phyloP scores from a whole-genome alignment of 1,140 invertebrate species.

The Drosophila santomea region DNA sequence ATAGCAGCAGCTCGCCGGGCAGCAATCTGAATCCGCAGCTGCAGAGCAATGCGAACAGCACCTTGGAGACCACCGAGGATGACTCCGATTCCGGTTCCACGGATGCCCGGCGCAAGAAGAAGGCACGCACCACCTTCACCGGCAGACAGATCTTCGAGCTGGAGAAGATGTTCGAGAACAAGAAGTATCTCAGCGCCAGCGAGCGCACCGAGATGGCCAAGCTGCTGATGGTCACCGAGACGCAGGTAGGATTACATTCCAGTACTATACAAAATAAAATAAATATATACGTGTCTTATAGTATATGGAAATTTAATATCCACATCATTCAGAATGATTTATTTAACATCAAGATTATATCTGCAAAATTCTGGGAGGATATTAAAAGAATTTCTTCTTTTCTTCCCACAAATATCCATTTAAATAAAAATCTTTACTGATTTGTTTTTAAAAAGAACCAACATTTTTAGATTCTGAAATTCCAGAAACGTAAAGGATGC shows the following conservation, averaged over 20 bases:
- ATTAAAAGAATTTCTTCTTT: no score
- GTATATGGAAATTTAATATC: neutral
- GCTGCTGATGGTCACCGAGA: conserved; percentile 96
- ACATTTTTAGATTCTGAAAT: no score
- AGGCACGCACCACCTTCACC: conserved; percentile 97
- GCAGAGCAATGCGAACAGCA: conserved; percentile 53
- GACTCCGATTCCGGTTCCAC: conserved; percentile 87
- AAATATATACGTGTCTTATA: neutral
- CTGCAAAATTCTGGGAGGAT: no score
- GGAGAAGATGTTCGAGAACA: conserved; percentile 97
- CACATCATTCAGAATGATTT: neutral
- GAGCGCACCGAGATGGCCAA: conserved; percentile 97
- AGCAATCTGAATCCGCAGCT: conserved; percentile 14
- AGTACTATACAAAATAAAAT: neutral
- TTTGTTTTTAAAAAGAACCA: no score
- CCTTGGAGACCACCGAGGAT: conserved; percentile 85
- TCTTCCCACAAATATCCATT: no score
- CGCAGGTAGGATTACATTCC: conserved; percentile 90
- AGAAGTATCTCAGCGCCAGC: conserved; percentile 98
- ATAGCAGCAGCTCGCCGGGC: conserved; percentile 37
- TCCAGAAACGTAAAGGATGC: no score
- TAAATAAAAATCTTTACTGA: no score
- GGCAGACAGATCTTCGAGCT: conserved; percentile 98
- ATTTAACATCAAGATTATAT: neutral
- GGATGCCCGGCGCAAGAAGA: conserved; percentile 93